Evolutionary conservation across 2,888 invertebrate species (phyloP).

Genomic region (Notodonta dromedarius): DNA sequence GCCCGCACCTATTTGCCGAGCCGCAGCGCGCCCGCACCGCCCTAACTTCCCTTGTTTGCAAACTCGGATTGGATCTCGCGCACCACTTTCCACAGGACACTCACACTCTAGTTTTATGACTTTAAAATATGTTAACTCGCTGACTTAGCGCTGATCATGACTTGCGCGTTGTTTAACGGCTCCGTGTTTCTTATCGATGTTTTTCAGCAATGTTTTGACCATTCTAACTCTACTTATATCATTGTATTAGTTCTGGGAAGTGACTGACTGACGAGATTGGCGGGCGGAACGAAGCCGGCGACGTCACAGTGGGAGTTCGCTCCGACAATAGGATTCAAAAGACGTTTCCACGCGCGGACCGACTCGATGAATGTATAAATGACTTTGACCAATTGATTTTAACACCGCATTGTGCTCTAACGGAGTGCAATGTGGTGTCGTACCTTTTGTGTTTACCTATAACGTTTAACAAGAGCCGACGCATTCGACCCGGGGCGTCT

Average conservation of each 20-base stretch:
- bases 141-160: conserved; percentile 61
- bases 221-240: conserved; percentile 10
- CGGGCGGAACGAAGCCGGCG: conserved; percentile 59
- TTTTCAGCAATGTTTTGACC: conserved; percentile 21
- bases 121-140: conserved; percentile 70
- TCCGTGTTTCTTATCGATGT: conserved; percentile 30
- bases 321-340: conserved; percentile 67
- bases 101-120: conserved; percentile 81
- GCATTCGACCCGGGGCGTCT: conserved; percentile 38
- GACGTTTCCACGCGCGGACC: conserved; percentile 55
- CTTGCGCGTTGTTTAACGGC: conserved; percentile 41
- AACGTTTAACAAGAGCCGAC: conserved; percentile 44
- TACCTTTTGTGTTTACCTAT: conserved; percentile 50
- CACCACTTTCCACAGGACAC: conserved; percentile 78
- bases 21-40: conserved; percentile 60
- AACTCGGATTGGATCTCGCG: conserved; percentile 82
- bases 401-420: conserved; percentile 63
- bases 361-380: conserved; percentile 65
- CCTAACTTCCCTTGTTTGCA: conserved; percentile 83
- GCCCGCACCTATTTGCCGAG: conserved; percentile 72
- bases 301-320: conserved; percentile 70
- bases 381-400: conserved; percentile 81
- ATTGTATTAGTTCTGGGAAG: conserved; percentile 47
- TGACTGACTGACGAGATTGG: conserved; percentile 48
- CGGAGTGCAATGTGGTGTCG: conserved; percentile 51